A percentile compares a stretch with the other conserved stretches of the same genome.
phyloP scores from a whole-genome alignment of 2,797 vertebrate species.

The Onychomys torridus region DNA sequence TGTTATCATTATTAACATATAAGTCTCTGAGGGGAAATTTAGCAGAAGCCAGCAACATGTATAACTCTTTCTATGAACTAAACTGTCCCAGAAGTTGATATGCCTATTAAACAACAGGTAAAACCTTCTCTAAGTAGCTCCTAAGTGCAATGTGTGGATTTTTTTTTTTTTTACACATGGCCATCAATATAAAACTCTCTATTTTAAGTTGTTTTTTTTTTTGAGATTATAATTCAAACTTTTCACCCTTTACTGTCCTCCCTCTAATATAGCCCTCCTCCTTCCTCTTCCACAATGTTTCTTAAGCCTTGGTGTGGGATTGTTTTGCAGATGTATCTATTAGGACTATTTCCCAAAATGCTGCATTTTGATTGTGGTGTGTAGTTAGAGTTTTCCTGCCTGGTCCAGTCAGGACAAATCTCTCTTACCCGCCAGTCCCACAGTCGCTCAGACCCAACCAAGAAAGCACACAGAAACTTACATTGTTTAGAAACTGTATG shows the following conservation, averaged over 20 bases:
- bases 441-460: too few relatives aligned
- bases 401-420: too few relatives aligned
- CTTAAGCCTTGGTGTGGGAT: background rate
- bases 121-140: background rate
- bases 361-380: background rate
- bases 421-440: too few relatives aligned
- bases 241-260: too few relatives aligned
- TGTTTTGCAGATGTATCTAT: background rate
- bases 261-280: background rate
- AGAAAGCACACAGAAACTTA: too few relatives aligned
- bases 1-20: background rate
- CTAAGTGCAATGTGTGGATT: background rate
- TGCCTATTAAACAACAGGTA: background rate
- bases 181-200: background rate
- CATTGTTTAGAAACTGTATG: too few relatives aligned
- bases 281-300: background rate
- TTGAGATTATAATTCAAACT: background rate
- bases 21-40: background rate
- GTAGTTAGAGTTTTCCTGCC: too few relatives aligned
- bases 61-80: too few relatives aligned
- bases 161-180: background rate
- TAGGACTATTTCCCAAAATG: background rate
- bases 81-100: background rate
- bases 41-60: background rate
- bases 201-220: background rate